Evolutionary conservation across 2,888 invertebrate genomes (phyloP).

Genomic region (Oscheius sp.): DNA sequence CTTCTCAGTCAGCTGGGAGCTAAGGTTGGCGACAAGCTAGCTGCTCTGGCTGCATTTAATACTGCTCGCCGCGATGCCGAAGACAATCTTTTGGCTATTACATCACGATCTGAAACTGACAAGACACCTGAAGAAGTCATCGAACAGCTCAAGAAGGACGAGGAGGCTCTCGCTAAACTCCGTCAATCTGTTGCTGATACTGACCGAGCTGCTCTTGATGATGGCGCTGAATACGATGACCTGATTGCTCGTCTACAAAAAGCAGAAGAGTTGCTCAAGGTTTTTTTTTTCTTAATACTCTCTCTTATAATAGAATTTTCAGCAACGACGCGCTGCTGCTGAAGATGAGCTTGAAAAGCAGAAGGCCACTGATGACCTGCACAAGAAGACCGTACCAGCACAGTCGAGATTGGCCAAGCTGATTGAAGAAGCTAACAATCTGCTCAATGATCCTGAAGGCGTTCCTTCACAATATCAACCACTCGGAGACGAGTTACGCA

Average conservation of each 20-base stretch:
- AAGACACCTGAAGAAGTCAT: constrained; percentile 38
- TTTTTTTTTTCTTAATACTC: too few species aligned
- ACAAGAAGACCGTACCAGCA: constrained; percentile 34
- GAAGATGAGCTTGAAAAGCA: constrained; percentile 41
- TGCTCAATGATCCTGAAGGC: constrained; percentile 47
- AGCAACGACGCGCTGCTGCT: constrained; percentile 43
- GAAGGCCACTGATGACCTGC: constrained; percentile 40
- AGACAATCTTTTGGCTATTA: constrained; percentile 43
- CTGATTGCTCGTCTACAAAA: constrained; percentile 45
- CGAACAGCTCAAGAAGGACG: constrained; percentile 37
- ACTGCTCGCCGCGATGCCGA: constrained; percentile 51
- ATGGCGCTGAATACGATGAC: constrained; percentile 42
- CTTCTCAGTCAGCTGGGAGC: constrained; percentile 43
- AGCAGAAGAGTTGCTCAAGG: constrained; percentile 43
- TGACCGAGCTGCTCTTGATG: constrained; percentile 40
- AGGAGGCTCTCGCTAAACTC: constrained; percentile 35
- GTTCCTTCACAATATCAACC: constrained; percentile 44
- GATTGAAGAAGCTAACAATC: constrained; percentile 41
- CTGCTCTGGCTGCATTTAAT: constrained; percentile 52
- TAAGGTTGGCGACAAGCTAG: constrained; percentile 52
- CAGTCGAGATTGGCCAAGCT: constrained; percentile 41
- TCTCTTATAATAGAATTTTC: too few species aligned
- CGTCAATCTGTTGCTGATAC: constrained; percentile 34
- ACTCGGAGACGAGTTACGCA: constrained; percentile 38
- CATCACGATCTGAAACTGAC: constrained; percentile 22